A percentile compares a stretch with the other conserved stretches of the same genome.
phyloP scores from a whole-genome alignment of 2,888 invertebrate genomes.

The Amaurobius ferox region DNA sequence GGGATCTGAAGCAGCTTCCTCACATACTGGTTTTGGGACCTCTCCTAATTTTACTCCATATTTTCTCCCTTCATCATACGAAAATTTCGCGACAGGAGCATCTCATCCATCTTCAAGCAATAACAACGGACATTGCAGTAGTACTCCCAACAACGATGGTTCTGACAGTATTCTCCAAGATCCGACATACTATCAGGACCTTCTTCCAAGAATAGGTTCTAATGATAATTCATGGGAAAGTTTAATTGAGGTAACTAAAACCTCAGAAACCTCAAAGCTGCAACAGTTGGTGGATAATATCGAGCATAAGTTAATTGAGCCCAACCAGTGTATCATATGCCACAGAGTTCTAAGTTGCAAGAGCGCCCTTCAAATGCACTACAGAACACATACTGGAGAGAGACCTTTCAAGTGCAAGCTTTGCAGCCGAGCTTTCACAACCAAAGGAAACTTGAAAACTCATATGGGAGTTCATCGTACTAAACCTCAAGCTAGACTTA shows the following conservation, averaged over 20 bases:
- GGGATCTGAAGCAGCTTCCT: conserved; percentile 42
- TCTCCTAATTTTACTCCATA: conserved; percentile 64
- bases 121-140: background rate
- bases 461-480: conserved; percentile 99
- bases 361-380: conserved; percentile 98
- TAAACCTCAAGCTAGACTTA: conserved; percentile 89
- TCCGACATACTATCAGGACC: conserved; percentile 87
- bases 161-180: conserved; percentile 82
- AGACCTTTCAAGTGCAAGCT: conserved; percentile 97
- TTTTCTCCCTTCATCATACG: conserved; percentile 53
- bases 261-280: conserved; percentile 96
- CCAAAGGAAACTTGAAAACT: conserved; percentile 98
- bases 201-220: conserved; percentile 85
- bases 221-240: conserved; percentile 96
- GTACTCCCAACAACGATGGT: conserved; percentile 46
- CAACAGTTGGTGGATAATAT: conserved; percentile 98
- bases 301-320: conserved; percentile 90
- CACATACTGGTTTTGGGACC: conserved; percentile 23
- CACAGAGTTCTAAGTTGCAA: conserved; percentile 97
- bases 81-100: conserved; percentile 78
- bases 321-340: conserved; percentile 99
- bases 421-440: conserved; percentile 97
- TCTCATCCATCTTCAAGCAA: conserved; percentile 39
- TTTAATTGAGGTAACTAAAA: conserved; percentile 96
- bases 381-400: conserved; percentile 96